Conservation (phyloP, 2,888 invertebrate genomes). For the Caenorhabditis afra region DNA sequence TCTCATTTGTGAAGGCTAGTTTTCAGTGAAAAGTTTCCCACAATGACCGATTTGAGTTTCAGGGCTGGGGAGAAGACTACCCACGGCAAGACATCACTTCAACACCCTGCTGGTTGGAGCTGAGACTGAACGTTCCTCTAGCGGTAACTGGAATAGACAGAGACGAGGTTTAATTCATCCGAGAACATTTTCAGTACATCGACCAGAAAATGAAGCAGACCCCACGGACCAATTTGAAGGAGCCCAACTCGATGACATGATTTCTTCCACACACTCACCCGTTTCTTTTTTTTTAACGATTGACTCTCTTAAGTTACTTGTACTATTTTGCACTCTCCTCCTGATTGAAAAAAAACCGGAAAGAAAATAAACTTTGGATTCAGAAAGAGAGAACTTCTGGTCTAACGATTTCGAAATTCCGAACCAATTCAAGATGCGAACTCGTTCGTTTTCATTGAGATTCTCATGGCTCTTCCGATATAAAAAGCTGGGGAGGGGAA, state of each 20-base stretch:
- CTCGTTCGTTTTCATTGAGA: background rate
- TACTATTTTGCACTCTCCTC: slow-evolving; percentile 8
- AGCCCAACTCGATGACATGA: slow-evolving; percentile 55
- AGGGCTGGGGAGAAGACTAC: slow-evolving; percentile 99
- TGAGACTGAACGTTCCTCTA: slow-evolving; percentile 96
- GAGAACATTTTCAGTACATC: slow-evolving; percentile 45
- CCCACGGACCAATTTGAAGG: slow-evolving; percentile 28
- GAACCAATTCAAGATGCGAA: background rate
- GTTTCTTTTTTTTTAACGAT: slow-evolving; percentile 2
- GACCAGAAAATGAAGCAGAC: slow-evolving; percentile 59
- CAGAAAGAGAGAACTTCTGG: slow-evolving; percentile 24
- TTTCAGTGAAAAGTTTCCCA: background rate
- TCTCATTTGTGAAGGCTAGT: slow-evolving; percentile 91
- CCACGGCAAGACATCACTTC: slow-evolving; percentile 98
- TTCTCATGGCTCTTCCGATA: slow-evolving; percentile 10
- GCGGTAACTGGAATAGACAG: no score
- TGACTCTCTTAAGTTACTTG: slow-evolving; percentile 26
- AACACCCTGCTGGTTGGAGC: slow-evolving; percentile 99
- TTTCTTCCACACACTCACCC: background rate
- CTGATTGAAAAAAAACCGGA: background rate
- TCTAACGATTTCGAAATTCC: slow-evolving; percentile 16
- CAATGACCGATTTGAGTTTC: slow-evolving; percentile 3
- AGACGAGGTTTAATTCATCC: background rate
- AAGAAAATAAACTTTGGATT: background rate
- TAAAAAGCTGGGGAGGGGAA: background rate